Conservation (phyloP, 2,113 vertebrate species). For the Calyptommatus sinebrachiatus region DNA sequence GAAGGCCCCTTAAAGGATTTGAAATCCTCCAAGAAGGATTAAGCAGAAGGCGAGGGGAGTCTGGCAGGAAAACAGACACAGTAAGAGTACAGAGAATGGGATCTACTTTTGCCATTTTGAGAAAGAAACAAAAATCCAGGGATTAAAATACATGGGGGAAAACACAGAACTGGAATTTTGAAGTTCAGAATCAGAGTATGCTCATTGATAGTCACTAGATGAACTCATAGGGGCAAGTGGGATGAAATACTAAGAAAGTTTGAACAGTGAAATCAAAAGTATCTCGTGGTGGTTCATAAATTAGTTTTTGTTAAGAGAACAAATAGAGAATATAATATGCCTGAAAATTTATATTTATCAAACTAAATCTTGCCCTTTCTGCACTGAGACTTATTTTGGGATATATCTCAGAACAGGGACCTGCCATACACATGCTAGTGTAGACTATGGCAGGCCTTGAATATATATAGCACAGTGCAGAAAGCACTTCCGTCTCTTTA, state of each 20-base stretch:
- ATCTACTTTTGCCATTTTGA: background rate
- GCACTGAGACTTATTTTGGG: too few species aligned
- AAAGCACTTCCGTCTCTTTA: background rate
- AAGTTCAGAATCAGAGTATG: too few species aligned
- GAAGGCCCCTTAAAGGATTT: background rate
- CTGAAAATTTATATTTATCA: background rate
- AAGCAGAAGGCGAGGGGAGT: background rate
- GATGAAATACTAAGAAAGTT: too few species aligned
- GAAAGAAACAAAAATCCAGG: background rate
- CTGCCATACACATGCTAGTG: too few species aligned
- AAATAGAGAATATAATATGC: background rate
- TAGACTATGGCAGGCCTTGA: too few species aligned
- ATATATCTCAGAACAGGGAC: too few species aligned
- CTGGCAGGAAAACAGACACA: background rate
- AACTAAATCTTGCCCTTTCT: too few species aligned
- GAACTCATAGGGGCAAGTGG: too few species aligned
- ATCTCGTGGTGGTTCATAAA: too few species aligned
- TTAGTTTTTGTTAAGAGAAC: too few species aligned
- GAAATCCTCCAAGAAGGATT: background rate
- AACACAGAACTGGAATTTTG: background rate
- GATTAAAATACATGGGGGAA: background rate
- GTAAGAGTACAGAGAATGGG: background rate
- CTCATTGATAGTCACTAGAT: too few species aligned
- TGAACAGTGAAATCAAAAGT: too few species aligned
- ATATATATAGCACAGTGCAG: background rate